Evolutionary conservation across 2,113 vertebrate species (phyloP).

Genomic region (Stegostoma tigrinum): DNA sequence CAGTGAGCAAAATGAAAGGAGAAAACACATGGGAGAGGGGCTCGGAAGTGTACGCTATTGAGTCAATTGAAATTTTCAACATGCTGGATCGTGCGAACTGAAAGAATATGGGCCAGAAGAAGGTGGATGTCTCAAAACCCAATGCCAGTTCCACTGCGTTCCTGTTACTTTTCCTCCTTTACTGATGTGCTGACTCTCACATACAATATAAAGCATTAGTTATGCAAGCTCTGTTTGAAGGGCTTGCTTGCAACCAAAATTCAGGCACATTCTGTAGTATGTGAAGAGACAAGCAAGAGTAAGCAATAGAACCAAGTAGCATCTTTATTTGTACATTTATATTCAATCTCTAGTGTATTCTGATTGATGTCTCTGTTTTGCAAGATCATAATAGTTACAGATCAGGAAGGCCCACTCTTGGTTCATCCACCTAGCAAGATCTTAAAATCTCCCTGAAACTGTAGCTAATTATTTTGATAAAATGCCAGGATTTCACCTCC

Average conservation of each 20-base stretch:
- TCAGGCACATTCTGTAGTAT: not conserved
- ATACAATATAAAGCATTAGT: not conserved
- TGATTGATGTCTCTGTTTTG: not conserved
- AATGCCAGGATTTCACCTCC: not conserved
- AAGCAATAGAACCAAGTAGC: not conserved
- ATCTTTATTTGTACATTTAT: not conserved
- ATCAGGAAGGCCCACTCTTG: not conserved
- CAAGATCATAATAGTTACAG: not conserved
- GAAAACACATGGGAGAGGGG: not conserved
- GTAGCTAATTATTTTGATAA: not conserved
- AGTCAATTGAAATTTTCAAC: not conserved
- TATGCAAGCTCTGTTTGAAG: not conserved
- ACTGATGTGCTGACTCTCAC: not conserved
- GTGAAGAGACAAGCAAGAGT: not conserved
- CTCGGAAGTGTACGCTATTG: not conserved
- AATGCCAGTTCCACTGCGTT: not conserved
- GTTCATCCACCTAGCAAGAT: not conserved
- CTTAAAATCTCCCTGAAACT: not conserved
- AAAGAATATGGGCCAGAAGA: not conserved
- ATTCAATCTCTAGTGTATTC: not conserved
- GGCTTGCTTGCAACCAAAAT: not conserved
- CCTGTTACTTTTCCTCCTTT: not conserved
- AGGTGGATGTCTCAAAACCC: not conserved
- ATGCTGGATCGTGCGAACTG: not conserved
- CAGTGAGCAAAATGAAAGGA: not conserved